Conservation (phyloP, 2,888 invertebrate genomes). For the Ornithoptera priamus region DNA sequence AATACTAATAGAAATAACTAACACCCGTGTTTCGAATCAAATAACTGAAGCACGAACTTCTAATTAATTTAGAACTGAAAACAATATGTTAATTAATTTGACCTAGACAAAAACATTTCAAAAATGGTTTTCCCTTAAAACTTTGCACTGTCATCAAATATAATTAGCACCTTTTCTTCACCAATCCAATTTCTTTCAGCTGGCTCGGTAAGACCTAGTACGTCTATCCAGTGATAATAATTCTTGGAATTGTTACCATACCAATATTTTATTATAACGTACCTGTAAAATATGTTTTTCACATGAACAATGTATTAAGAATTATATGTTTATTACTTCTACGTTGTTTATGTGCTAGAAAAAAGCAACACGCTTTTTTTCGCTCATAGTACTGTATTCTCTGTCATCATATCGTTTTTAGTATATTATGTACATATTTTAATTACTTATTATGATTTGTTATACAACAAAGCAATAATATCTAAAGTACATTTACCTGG, state of each 20-base stretch:
- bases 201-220: constrained; percentile 84
- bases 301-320: neutral
- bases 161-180: constrained; percentile 74
- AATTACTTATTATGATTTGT: too few species aligned
- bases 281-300: constrained; percentile 69
- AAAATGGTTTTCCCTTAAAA: neutral
- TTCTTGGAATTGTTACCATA: constrained; percentile 86
- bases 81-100: neutral
- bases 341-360: neutral
- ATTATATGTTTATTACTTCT: neutral
- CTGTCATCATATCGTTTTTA: neutral
- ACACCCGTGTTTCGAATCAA: neutral
- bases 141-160: neutral
- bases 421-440: too few species aligned
- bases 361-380: neutral
- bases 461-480: too few species aligned
- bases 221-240: constrained; percentile 85
- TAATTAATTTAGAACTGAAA: constrained; percentile 9
- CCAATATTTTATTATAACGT: constrained; percentile 88
- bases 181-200: constrained; percentile 87
- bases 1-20: neutral
- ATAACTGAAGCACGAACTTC: constrained; percentile 11
- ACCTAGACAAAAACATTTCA: neutral
- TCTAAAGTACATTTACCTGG: too few species aligned
- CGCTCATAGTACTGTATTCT: neutral